These are phyloP conservation scores for Stenurella melanura DNA, from an alignment of 2,888 invertebrate genomes.

Conservation along the genomic window DNA sequence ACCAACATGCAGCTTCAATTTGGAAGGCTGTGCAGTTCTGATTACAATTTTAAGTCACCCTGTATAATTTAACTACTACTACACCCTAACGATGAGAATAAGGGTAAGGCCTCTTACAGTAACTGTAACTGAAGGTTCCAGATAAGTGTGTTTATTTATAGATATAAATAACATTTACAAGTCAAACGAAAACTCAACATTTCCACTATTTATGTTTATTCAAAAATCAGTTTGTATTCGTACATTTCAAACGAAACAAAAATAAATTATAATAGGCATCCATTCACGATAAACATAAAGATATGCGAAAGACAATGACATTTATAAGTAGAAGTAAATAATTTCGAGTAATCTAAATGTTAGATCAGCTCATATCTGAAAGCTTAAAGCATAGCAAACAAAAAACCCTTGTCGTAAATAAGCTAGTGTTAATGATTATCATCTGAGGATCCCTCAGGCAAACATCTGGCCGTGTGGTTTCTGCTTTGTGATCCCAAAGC, in stretches of 20 bases:
- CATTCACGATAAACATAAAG: background rate
- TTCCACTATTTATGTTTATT: background rate
- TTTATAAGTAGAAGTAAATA: conserved; percentile 20
- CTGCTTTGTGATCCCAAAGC: conserved; percentile 7
- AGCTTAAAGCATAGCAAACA: conserved; percentile 33
- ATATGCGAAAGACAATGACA: conserved; percentile 18
- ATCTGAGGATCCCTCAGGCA: conserved; percentile 39
- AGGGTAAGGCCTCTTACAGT: background rate
- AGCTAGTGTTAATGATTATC: conserved; percentile 45
- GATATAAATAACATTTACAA: background rate
- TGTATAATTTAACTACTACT: too few relatives aligned
- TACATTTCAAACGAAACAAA: background rate
- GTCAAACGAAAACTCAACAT: background rate
- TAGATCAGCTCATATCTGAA: conserved; percentile 30
- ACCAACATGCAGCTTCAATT: too few relatives aligned
- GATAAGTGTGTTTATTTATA: background rate
- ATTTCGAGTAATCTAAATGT: conserved; percentile 16
- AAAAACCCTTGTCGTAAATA: conserved; percentile 40
- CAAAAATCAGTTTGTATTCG: background rate
- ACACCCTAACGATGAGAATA: background rate
- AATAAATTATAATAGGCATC: background rate
- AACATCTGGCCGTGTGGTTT: conserved; percentile 41
- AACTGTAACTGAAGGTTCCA: background rate
- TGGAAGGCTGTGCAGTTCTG: too few relatives aligned
- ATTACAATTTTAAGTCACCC: too few relatives aligned